phyloP scores from a whole-genome alignment of 2,797 vertebrate genomes.

The Meda fulgida region DNA sequence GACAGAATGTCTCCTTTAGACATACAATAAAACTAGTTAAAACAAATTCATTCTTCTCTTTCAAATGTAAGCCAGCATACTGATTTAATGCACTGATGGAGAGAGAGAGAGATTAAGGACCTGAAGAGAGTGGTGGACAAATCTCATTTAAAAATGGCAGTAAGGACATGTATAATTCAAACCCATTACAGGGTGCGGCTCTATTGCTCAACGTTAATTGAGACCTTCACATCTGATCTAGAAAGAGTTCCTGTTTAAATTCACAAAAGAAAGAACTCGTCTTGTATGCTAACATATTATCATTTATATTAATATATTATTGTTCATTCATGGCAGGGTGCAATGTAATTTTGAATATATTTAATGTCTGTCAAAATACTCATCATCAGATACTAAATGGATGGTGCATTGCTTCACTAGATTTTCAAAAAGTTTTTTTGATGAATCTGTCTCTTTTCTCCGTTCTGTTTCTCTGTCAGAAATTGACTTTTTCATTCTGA shows the following conservation, averaged over 20 bases:
- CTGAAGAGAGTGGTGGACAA: slow-evolving; percentile 31
- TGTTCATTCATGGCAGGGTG: not conserved
- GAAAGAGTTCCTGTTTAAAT: slow-evolving; percentile 34
- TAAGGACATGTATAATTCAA: slow-evolving; percentile 56
- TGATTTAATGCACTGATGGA: slow-evolving; percentile 23
- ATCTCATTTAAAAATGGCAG: slow-evolving; percentile 56
- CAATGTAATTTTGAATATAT: slow-evolving; percentile 3
- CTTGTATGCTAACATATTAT: slow-evolving; percentile 3
- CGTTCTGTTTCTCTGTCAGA: slow-evolving; percentile 23
- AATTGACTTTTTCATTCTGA: not conserved
- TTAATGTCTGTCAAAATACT: slow-evolving; percentile 21
- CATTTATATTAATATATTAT: slow-evolving; percentile 23
- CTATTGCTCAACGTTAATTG: slow-evolving; percentile 52
- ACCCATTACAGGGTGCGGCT: slow-evolving; percentile 44
- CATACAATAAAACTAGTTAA: slow-evolving; percentile 22
- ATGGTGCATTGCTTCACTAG: slow-evolving; percentile 13
- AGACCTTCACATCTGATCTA: slow-evolving; percentile 53
- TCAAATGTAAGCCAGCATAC: not conserved
- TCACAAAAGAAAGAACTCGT: slow-evolving; percentile 19
- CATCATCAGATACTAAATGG: slow-evolving; percentile 18
- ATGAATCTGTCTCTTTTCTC: slow-evolving; percentile 10
- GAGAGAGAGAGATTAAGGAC: slow-evolving; percentile 14
- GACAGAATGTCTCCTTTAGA: slow-evolving; percentile 15
- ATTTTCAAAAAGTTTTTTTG: slow-evolving; percentile 12
- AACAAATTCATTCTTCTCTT: slow-evolving; percentile 18